Conservation (phyloP, 2,888 invertebrate genomes). For the Leptogaster cylindrica region DNA sequence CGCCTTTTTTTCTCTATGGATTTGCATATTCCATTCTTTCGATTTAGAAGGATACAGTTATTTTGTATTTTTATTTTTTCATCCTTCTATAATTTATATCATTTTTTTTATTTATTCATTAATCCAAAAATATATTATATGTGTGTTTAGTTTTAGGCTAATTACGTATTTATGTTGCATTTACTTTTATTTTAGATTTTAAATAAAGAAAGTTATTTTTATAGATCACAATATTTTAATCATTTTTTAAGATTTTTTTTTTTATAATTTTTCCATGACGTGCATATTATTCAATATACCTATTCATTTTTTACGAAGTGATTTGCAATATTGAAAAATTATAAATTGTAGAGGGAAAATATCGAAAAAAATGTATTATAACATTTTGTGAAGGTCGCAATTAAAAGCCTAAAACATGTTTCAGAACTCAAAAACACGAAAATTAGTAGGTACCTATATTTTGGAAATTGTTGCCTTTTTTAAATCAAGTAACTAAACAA, state of each 20-base stretch:
- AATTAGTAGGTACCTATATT: too few species aligned
- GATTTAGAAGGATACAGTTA: conserved; percentile 9
- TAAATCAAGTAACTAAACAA: too few species aligned
- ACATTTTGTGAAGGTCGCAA: too few species aligned
- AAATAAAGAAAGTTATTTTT: conserved; percentile 34
- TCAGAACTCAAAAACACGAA: too few species aligned
- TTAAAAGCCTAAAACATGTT: too few species aligned
- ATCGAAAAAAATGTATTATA: too few species aligned
- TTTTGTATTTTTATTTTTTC: conserved; percentile 47
- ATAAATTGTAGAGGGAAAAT: too few species aligned
- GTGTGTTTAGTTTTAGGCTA: conserved; percentile 37
- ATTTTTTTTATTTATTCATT: conserved; percentile 37
- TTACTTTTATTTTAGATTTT: conserved; percentile 41
- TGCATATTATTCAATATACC: too few species aligned
- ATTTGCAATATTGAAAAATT: background rate
- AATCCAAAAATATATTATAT: conserved; percentile 41
- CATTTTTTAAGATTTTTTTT: conserved; percentile 10
- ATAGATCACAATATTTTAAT: background rate
- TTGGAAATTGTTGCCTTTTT: too few species aligned
- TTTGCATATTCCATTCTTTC: conserved; percentile 39
- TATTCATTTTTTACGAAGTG: too few species aligned
- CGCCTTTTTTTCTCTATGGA: conserved; percentile 46
- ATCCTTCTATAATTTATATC: conserved; percentile 48
- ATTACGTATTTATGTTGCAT: conserved; percentile 39
- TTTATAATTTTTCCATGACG: too few species aligned